A percentile compares a stretch with the other conserved stretches of the same genome.
Evolutionary conservation across 2,113 vertebrate genomes (phyloP).

Genomic region (Psettodes erumei): DNA sequence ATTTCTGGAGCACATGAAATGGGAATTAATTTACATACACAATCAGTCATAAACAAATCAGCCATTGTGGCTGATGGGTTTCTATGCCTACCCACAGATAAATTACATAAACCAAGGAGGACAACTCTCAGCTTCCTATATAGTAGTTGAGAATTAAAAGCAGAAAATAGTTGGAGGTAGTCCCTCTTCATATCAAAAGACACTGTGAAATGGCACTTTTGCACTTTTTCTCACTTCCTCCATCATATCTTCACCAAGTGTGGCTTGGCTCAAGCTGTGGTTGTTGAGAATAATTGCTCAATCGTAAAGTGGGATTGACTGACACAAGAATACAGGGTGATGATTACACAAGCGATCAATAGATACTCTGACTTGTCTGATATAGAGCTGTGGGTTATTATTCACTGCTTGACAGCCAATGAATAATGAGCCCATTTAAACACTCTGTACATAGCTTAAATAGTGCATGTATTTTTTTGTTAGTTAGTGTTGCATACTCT

Average conservation of each 20-base stretch:
- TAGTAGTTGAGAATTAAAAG: neutral
- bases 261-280: conserved; percentile 26
- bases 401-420: conserved; percentile 7
- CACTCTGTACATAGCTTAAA: neutral
- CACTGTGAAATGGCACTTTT: neutral
- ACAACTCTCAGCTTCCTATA: neutral
- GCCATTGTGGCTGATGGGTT: neutral
- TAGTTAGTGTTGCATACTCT: neutral
- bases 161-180: neutral
- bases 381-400: conserved; percentile 19
- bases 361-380: conserved; percentile 39
- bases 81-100: neutral
- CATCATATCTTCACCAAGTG: neutral
- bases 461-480: neutral
- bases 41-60: neutral
- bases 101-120: conserved; percentile 2
- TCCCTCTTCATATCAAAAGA: neutral
- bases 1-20: neutral
- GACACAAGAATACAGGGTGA: conserved; percentile 34
- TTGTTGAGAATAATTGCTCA: conserved; percentile 31
- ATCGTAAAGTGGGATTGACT: conserved; percentile 17
- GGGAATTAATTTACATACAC: neutral
- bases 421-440: conserved; percentile 15
- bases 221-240: too few species aligned
- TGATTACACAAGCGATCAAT: conserved; percentile 48